phyloP scores from a whole-genome alignment of 1,140 invertebrate species.

The Cherax quadricarinatus region DNA sequence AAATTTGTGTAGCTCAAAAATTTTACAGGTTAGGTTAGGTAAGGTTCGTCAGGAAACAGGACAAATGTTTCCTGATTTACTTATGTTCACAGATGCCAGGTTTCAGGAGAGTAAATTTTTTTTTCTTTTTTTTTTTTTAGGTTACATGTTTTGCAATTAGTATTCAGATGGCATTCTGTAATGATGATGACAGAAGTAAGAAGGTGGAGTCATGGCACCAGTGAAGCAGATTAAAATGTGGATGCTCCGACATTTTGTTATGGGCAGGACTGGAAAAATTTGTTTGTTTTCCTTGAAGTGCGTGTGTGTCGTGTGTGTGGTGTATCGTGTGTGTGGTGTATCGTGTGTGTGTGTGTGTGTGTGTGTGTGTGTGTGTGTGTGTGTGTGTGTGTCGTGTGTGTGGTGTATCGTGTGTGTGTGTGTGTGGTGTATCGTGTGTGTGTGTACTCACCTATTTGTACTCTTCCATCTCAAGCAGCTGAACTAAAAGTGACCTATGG shows the following conservation, averaged over 20 bases:
- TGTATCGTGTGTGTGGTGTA: no score
- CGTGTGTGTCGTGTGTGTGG: no score
- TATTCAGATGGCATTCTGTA: slow-evolving; percentile 22
- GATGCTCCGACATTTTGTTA: neutral
- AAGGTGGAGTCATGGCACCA: neutral
- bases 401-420: no score
- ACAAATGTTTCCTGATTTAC: no score
- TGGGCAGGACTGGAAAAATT: neutral
- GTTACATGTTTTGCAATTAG: slow-evolving; percentile 19
- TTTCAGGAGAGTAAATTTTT: neutral
- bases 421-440: no score
- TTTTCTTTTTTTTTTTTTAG: neutral
- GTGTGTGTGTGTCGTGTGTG: no score
- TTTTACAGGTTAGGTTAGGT: neutral
- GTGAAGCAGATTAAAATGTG: neutral
- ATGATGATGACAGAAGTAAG: slow-evolving; percentile 4
- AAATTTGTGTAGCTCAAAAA: neutral
- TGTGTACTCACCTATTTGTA: no score
- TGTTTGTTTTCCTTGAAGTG: slow-evolving; percentile 28
- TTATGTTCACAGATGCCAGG: neutral
- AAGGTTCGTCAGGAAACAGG: no score
- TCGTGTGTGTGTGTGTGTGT: no score
- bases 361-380: no score
- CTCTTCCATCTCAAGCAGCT: no score
- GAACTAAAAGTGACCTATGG: no score